These are phyloP conservation scores for Zaprionus africanus DNA, from an alignment of 1,140 invertebrate genomes.

Conservation along the genomic window DNA sequence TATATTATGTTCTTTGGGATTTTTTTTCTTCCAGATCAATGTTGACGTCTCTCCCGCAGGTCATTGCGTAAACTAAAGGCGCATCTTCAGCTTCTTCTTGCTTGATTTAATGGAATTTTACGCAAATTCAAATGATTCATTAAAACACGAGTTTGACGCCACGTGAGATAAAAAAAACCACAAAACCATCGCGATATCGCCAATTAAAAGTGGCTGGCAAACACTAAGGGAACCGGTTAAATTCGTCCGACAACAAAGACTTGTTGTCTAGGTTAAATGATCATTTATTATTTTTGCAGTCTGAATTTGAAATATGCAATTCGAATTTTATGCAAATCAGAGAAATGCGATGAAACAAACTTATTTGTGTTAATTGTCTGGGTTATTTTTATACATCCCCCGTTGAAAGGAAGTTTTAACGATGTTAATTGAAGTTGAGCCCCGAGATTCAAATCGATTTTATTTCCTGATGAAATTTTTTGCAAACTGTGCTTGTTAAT, in stretches of 20 bases:
- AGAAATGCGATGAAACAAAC: conserved; percentile 22
- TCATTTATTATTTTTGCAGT: conserved; percentile 7
- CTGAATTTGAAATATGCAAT: background rate
- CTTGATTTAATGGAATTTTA: conserved; percentile 31
- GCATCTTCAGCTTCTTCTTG: background rate
- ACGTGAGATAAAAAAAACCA: conserved; percentile 34
- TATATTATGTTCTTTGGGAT: conserved; percentile 42
- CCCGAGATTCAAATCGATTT: background rate
- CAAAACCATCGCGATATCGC: conserved; percentile 13
- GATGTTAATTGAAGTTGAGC: background rate
- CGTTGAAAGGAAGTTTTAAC: background rate
- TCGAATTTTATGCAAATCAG: conserved; percentile 37
- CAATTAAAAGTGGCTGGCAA: conserved; percentile 7
- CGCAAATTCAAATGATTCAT: conserved; percentile 36
- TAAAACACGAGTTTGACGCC: background rate
- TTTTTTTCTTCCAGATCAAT: conserved; percentile 26
- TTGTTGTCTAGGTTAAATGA: conserved; percentile 10
- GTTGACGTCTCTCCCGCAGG: conserved; percentile 8
- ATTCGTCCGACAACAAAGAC: conserved; percentile 26
- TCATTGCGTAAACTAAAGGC: conserved; percentile 40
- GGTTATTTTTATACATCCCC: background rate
- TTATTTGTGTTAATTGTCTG: background rate
- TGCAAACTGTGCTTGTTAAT: background rate
- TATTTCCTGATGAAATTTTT: conserved; percentile 7
- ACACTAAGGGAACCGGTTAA: conserved; percentile 56